phyloP scores from a whole-genome alignment of 2,888 invertebrate species.

The Paralinhomoeus sp. region DNA sequence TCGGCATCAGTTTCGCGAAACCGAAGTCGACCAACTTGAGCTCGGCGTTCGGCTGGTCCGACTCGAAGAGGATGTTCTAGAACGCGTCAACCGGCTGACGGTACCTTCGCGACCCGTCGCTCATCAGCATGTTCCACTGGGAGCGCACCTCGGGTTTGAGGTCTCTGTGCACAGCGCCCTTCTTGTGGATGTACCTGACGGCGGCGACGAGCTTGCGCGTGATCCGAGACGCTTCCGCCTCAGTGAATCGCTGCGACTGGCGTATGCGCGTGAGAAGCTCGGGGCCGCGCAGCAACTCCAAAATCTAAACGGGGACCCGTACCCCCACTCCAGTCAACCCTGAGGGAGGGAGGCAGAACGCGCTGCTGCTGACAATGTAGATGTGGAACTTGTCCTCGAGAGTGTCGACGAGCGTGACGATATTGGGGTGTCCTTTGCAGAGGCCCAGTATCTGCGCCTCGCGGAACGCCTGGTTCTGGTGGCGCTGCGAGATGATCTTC shows the following conservation, averaged over 20 bases:
- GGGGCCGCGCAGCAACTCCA: slow-evolving; percentile 6
- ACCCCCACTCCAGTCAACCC: not conserved
- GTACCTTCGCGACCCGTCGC: not conserved
- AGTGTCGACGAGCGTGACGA: slow-evolving; percentile 60
- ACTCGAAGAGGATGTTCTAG: slow-evolving; percentile 45
- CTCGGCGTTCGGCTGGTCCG: slow-evolving; percentile 35
- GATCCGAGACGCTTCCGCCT: slow-evolving; percentile 51
- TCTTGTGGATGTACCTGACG: slow-evolving; percentile 56
- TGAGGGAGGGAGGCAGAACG: not conserved
- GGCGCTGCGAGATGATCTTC: slow-evolving; percentile 49
- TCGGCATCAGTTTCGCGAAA: slow-evolving; percentile 52
- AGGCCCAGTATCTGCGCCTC: slow-evolving; percentile 55
- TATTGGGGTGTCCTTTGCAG: slow-evolving; percentile 60
- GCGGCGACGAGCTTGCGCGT: slow-evolving; percentile 59
- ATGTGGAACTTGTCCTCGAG: slow-evolving; percentile 56
- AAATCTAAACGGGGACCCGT: not conserved
- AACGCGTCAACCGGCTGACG: not conserved
- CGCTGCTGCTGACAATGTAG: slow-evolving; percentile 45
- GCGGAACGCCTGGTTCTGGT: slow-evolving; percentile 38
- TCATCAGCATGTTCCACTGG: no score
- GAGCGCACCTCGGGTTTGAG: slow-evolving; percentile 72
- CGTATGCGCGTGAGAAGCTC: slow-evolving; percentile 35
- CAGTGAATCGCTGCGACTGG: slow-evolving; percentile 44
- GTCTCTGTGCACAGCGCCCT: slow-evolving; percentile 68
- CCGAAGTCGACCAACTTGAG: slow-evolving; percentile 89